Base-by-base conservation (phyloP, 2,888 invertebrate species). In the Aspidiotus destructor region DNA sequence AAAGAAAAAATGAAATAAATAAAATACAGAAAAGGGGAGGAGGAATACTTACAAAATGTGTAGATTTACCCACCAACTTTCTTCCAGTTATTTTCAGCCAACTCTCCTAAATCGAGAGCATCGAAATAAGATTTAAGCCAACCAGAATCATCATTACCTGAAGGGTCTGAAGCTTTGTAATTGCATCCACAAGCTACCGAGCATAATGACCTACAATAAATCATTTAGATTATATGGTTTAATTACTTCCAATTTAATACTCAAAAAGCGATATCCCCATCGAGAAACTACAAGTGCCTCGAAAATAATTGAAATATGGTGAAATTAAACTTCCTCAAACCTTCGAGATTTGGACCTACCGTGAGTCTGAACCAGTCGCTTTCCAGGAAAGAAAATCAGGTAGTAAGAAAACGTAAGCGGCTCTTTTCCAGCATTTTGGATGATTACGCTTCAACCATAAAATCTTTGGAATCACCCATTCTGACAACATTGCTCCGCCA, bases 171-270 rank as follows among this genome's bases (percentile, higher is more conserved):
- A 72, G 86, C 2, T 87, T 77, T 48, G 76, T 87, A 95, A 73
- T 89, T 89, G 96, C 96, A 96, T 79, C 97, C 97, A 76, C 96
- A 96, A 6, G 91, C 90, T 69, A 93, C 81, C 7, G 94, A 93
- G 77, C 96, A 97, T 13, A 93, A 78, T 0, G 96, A 97, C 75
- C 95, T 87, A 71, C 69, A 70, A 61, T 8, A 2, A n/a, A 48
- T 28, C 28, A 28, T 28, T 28, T 28, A 28, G 5, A 28, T 28
- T 28, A 28, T 28, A 28, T 1, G 5, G n/a, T n/a, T 28, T 3
- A 28, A 28, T 28, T 28, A 28, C 28, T 28, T 5, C 5, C 28
- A 28, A 28, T 28, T 28, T 3, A 28, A 28, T 28, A 28, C 5
- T 28, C 28, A 28, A 28, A n/a, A 28, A 28, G 28, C 28, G 28